Conservation (phyloP, 92 coral and sea anemone species). For the Parazoanthus darwini region DNA sequence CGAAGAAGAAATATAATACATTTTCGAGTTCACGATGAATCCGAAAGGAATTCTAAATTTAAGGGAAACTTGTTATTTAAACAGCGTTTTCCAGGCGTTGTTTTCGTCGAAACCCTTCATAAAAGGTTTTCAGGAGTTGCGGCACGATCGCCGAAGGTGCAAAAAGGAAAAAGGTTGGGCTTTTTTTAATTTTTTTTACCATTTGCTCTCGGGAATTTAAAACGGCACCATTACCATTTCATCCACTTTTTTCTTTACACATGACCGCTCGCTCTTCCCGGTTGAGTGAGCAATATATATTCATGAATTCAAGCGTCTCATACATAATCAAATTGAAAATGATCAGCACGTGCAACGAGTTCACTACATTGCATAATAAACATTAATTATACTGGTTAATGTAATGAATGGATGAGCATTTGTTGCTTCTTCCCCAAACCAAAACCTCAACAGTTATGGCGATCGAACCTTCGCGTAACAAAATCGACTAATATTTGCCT, state of each 20-base stretch:
- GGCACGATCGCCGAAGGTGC: conserved; percentile 28
- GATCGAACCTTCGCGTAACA: conserved; percentile 17
- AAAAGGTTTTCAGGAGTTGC: conserved; percentile 13
- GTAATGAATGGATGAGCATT: conserved; percentile 36
- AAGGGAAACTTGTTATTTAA: conserved; percentile 18
- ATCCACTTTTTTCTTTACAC: conserved; percentile 32
- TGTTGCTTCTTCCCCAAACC: conserved; percentile 42
- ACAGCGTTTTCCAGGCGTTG: conserved; percentile 11
- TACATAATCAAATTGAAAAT: conserved; percentile 39
- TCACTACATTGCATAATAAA: conserved; percentile 37
- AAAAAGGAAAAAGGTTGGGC: conserved; percentile 26
- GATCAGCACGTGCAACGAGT: conserved; percentile 40
- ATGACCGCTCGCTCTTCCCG: conserved; percentile 43
- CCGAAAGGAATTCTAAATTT: conserved; percentile 20
- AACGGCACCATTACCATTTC: conserved; percentile 33
- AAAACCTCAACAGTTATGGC: conserved; percentile 24
- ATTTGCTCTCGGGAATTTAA: conserved; percentile 34
- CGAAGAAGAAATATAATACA: too few relatives aligned
- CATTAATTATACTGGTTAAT: conserved; percentile 31
- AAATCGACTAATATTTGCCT: conserved; percentile 30
- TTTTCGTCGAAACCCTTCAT: conserved; percentile 8
- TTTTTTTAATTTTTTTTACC: conserved; percentile 16
- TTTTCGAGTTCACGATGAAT: background rate
- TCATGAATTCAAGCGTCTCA: conserved; percentile 35
- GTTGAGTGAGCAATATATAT: conserved; percentile 41